These are phyloP conservation scores for Hemaris fuciformis DNA, from an alignment of 2,888 invertebrate species.

Conservation along the genomic window DNA sequence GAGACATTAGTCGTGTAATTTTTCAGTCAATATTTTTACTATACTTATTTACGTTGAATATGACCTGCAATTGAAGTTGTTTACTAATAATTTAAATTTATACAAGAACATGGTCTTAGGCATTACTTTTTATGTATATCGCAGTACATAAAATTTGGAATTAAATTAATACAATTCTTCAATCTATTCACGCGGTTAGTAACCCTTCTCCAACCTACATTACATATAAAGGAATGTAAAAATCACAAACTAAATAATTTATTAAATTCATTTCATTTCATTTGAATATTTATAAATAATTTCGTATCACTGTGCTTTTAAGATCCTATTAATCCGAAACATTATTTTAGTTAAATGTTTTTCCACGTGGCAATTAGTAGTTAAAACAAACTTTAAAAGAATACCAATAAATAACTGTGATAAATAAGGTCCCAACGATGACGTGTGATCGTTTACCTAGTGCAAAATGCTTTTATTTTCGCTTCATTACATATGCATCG, in stretches of 20 bases:
- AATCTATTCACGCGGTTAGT: too few species aligned
- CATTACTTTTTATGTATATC: background rate
- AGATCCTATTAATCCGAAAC: too few species aligned
- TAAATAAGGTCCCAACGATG: background rate
- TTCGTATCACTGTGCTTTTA: too few species aligned
- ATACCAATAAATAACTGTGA: too few species aligned
- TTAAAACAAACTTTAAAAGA: too few species aligned
- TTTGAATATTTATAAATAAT: too few species aligned
- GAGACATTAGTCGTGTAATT: background rate
- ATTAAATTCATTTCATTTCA: too few species aligned
- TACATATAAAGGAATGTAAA: too few species aligned
- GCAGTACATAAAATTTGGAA: background rate
- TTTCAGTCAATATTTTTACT: background rate
- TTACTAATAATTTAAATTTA: background rate
- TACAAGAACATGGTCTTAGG: background rate
- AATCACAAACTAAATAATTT: too few species aligned
- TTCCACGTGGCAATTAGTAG: too few species aligned
- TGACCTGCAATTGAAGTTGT: background rate
- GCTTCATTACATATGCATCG: constrained; percentile 26
- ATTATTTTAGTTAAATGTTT: too few species aligned
- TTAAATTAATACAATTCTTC: background rate
- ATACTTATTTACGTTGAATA: background rate
- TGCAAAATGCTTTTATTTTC: constrained; percentile 17
- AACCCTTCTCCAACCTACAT: too few species aligned
- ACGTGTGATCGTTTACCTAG: background rate